phyloP scores from a whole-genome alignment of 2,888 invertebrate genomes.

The Autographa gamma region DNA sequence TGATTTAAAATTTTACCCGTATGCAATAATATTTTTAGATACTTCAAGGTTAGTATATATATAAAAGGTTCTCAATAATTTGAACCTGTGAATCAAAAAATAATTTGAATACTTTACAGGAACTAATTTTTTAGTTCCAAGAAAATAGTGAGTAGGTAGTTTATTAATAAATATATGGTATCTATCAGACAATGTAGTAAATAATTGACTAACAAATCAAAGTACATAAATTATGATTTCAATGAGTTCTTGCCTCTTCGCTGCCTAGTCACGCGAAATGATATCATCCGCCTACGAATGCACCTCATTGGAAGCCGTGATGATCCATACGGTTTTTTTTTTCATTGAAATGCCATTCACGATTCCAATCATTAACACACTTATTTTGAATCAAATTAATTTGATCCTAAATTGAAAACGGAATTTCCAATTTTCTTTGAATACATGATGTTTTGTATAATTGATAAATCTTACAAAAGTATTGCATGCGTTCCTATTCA shows the following conservation, averaged over 20 bases:
- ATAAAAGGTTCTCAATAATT: too few relatives aligned
- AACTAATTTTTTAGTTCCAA: neutral
- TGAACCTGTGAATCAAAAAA: too few relatives aligned
- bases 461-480: neutral
- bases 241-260: conserved; percentile 11
- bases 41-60: too few relatives aligned
- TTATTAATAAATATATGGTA: neutral
- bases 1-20: too few relatives aligned
- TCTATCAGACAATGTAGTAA: neutral
- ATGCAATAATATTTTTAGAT: too few relatives aligned
- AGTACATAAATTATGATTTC: conserved; percentile 17
- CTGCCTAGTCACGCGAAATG: conserved; percentile 41
- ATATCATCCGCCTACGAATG: conserved; percentile 38
- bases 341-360: conserved; percentile 36
- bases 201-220: neutral
- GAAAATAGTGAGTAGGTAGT: neutral
- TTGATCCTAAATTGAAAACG: neutral
- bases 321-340: conserved; percentile 25
- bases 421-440: conserved; percentile 2
- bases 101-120: too few relatives aligned
- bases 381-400: too few relatives aligned
- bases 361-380: conserved; percentile 33
- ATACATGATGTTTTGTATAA: neutral
- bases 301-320: conserved; percentile 9
- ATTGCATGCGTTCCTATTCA: neutral